Evolutionary conservation across 64 coral and sea anemone genomes (phyloP), one percentile per base, ranked within the genome.

Genomic region (Astreopora myriophthalma): DNA sequence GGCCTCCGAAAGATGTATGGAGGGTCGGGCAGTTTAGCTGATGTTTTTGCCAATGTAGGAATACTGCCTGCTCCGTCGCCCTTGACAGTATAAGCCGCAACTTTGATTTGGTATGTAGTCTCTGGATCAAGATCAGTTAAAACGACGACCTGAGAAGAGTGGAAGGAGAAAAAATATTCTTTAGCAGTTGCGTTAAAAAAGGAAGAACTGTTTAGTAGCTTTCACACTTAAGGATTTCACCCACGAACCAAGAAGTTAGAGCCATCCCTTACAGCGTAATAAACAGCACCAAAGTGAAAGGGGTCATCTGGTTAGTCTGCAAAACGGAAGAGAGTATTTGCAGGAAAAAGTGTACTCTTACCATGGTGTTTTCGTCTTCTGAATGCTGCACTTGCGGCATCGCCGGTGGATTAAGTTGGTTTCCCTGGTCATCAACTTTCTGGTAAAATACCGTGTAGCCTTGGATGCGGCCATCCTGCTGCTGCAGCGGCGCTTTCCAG

Each of bases 1-100:
- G 49, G 42, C n/a, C 72, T 34, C 8, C 36, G 63, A 28, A 42
- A 90, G n/a, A 97, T 73, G 69, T 82, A 87, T 17, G 95, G 95
- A 17, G 87, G 57, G 55, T 90, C 67, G 5, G 95, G 95, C 6
- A 52, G 73, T 29, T 85, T 82, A 2, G 91, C 44, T 20, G 80
- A 32, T 16, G 95, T 97, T 79, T 94, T 97, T 3, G 71, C 95
- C 25, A 90, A 68, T 40, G 34, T 35, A 25, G 95, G 85, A 13
- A 66, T 27, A 78, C 95, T 97, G 61, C 82, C 44, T 13, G 87
- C 73, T 29, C 95, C 95, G 22, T 97, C 95, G n/a, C 95, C 95
- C 35, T 97, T 97, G 1, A 90, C 79, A 0, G 95, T 94, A 65
- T 90, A 97, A 6, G 81, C 95, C 79, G 95, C 87, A 14, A 94